phyloP scores from a whole-genome alignment of 2,113 vertebrate genomes.

The Vulpes vulpes region DNA sequence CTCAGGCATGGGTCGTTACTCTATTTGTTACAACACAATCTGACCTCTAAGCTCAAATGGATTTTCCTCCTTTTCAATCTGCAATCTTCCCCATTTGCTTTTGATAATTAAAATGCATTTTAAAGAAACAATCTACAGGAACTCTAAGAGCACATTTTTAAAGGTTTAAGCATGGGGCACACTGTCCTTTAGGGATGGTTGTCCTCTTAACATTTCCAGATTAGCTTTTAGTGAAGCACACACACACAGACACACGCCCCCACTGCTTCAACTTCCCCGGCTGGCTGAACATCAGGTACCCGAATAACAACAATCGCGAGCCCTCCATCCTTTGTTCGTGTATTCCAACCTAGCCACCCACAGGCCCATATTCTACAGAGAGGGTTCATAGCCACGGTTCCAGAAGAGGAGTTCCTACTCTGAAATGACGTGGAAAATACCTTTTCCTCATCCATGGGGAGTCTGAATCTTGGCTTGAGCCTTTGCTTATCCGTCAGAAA shows the following conservation, averaged over 20 bases:
- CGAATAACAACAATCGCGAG: constrained; percentile 12
- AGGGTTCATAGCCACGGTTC: constrained; percentile 48
- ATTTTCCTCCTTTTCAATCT: constrained; percentile 59
- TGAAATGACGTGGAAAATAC: constrained; percentile 56
- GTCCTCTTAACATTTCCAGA: constrained; percentile 22
- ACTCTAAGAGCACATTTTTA: neutral
- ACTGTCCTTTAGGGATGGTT: neutral
- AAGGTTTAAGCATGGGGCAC: constrained; percentile 23
- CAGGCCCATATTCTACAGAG: constrained; percentile 48
- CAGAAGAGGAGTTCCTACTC: constrained; percentile 56
- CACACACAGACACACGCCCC: neutral
- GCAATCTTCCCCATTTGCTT: neutral
- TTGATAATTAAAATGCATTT: constrained; percentile 65
- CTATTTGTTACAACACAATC: constrained; percentile 48
- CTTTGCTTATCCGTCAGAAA: constrained; percentile 60
- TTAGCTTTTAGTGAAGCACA: constrained; percentile 37
- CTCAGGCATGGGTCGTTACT: constrained; percentile 4
- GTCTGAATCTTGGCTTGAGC: constrained; percentile 63
- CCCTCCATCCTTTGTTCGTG: constrained; percentile 69
- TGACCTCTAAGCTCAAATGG: constrained; percentile 63
- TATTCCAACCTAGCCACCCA: constrained; percentile 69
- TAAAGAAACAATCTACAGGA: constrained; percentile 62
- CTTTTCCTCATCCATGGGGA: constrained; percentile 46
- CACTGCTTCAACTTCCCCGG: constrained; percentile 30
- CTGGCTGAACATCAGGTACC: constrained; percentile 60